Base-by-base conservation (phyloP, 2,113 vertebrate species). In the Amblyornis subalaris region DNA sequence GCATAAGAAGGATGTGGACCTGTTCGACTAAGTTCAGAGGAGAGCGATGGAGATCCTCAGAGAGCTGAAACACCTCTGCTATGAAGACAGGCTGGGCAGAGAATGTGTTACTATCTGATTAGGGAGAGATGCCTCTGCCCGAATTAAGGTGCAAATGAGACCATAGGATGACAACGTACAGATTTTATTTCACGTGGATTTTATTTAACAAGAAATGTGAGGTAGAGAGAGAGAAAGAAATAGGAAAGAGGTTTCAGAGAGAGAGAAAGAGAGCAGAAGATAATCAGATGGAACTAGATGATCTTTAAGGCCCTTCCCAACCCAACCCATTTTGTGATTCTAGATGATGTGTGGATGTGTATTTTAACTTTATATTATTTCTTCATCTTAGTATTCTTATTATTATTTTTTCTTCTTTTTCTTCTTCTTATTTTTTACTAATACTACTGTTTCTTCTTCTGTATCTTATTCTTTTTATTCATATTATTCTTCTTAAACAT, bases 91-190 rank as follows among this genome's bases (percentile, higher is more conserved):
- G 42, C 42, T 42, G 42, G 6, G 42, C 42, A 42, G 42, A 42
- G 26, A 25, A 71, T 10, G 8, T 22, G 17, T 15, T 13, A 13
- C 2, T 7, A 8, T 16, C 1, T 10, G 13, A 3, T 17, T 10
- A 53, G 33, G 4, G 13, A 40, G 18, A 53, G 21, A 3, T 26
- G 26, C 6, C 12, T 45, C 21, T 33, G 8, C 8, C 11, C 3
- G 14, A 62, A 53, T 14, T 22, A 29, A 31, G 1, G 33, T 10
- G 33, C 21, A 53, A 4, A 7, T 31, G 28, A 26, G 13, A 83
- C 4, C 2, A 44, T 10, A 35, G 6, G 25, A 44, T 31, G 45
- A 51, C 6, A 62, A 62, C 19, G 33, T 3, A 16, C 13, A 38
- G 14, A 70, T 38, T 38, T 36, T 29, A 9, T 38, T 51, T 36